Percentiles rank a stretch among this genome's conserved stretches.
These are phyloP conservation scores for Dasysyrphus tricinctus DNA, from an alignment of 2,888 invertebrate genomes.

Conservation along the genomic window DNA sequence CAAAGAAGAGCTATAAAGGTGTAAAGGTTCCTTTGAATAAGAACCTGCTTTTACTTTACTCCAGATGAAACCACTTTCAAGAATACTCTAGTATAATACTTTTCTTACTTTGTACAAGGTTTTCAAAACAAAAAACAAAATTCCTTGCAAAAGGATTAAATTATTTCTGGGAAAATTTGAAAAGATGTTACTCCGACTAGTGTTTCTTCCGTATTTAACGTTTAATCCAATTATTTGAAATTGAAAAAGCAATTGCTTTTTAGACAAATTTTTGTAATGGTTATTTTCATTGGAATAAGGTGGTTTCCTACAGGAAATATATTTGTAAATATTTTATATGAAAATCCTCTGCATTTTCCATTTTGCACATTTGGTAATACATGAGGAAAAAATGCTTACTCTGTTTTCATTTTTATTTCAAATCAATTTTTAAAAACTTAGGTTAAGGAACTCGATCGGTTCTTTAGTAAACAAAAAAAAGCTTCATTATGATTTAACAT, in stretches of 20 bases:
- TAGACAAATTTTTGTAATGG: not conserved
- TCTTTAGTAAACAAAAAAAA: slow-evolving; percentile 10
- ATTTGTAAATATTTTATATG: not conserved
- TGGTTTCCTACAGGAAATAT: not conserved
- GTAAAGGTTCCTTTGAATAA: not conserved
- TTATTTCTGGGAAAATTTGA: not conserved
- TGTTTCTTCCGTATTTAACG: not conserved
- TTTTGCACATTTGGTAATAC: not conserved
- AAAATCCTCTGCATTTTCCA: not conserved
- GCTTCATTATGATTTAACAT: not conserved
- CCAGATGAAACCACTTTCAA: not conserved
- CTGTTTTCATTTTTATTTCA: not conserved
- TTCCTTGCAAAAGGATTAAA: not conserved
- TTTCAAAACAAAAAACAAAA: not conserved
- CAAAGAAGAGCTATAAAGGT: not conserved
- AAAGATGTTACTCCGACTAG: not conserved
- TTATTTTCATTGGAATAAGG: not conserved
- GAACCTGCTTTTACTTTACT: not conserved
- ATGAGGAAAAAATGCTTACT: too few relatives aligned
- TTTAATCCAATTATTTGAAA: not conserved
- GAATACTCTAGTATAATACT: not conserved
- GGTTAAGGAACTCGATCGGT: too few relatives aligned
- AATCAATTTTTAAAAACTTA: not conserved
- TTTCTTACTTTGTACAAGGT: not conserved
- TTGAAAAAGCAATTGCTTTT: not conserved